phyloP scores from a whole-genome alignment of 2,113 vertebrate species.

The Pheucticus melanocephalus region DNA sequence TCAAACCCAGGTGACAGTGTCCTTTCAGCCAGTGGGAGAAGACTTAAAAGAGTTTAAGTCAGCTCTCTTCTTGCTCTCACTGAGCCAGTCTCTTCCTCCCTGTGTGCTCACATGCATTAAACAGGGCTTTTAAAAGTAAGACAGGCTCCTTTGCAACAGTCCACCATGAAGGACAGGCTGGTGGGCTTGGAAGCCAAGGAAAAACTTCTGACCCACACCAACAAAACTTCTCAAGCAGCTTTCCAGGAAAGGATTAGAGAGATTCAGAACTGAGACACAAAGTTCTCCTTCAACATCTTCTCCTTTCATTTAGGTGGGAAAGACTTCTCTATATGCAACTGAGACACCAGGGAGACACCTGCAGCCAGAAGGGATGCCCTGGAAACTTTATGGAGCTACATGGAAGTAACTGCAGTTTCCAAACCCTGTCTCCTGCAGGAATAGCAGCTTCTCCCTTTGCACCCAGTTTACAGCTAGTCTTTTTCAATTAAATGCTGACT shows the following conservation, averaged over 20 bases:
- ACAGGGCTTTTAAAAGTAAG: neutral
- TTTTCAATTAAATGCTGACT: neutral
- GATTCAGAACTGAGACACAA: neutral
- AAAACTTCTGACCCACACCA: neutral
- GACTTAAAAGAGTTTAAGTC: neutral
- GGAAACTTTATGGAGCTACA: slow-evolving; percentile 2
- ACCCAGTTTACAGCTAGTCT: neutral
- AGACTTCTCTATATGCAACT: neutral
- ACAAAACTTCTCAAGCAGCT: neutral
- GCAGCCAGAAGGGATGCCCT: slow-evolving; percentile 17
- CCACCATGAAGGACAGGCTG: neutral
- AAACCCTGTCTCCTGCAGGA: slow-evolving; percentile 22
- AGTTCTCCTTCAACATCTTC: neutral
- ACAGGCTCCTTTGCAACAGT: neutral
- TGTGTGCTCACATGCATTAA: neutral
- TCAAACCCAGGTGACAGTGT: neutral
- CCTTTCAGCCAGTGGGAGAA: neutral
- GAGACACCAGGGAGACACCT: slow-evolving; percentile 36
- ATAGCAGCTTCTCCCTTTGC: slow-evolving; percentile 56
- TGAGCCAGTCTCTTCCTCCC: neutral
- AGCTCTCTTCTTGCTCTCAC: neutral
- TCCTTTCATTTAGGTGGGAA: neutral
- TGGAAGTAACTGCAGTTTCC: neutral
- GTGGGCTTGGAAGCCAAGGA: neutral
- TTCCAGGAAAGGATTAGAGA: neutral